phyloP scores from a whole-genome alignment of 2,888 invertebrate genomes.

The Erebia palarica region DNA sequence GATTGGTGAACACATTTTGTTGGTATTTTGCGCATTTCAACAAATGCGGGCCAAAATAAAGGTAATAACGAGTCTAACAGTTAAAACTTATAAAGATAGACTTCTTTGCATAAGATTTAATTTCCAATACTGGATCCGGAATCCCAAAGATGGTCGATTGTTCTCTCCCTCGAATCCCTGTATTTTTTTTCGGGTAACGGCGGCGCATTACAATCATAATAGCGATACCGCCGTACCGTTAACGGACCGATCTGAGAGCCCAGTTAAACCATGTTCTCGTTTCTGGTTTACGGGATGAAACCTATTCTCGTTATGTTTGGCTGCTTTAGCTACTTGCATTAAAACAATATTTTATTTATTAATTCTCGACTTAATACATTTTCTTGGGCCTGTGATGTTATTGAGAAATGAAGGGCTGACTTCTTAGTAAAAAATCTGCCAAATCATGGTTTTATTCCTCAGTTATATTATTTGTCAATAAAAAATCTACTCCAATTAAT shows the following conservation, averaged over 20 bases:
- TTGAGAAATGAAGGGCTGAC: no score
- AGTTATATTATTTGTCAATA: no score
- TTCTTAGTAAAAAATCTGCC: no score
- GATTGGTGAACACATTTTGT: neutral
- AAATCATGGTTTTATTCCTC: no score
- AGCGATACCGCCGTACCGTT: slow-evolving; percentile 77
- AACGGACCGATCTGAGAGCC: slow-evolving; percentile 60
- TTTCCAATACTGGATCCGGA: slow-evolving; percentile 51
- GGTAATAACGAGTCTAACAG: neutral
- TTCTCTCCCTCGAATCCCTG: slow-evolving; percentile 56
- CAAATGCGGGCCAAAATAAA: neutral
- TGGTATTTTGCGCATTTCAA: neutral
- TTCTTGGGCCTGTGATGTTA: no score
- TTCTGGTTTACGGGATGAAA: slow-evolving; percentile 2
- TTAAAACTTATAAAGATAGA: slow-evolving; percentile 30
- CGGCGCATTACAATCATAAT: slow-evolving; percentile 79
- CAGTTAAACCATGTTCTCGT: slow-evolving; percentile 40
- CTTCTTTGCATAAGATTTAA: slow-evolving; percentile 38
- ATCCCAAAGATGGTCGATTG: slow-evolving; percentile 59
- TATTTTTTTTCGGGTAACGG: slow-evolving; percentile 66
- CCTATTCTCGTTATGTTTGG: neutral
- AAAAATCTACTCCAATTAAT: no score
- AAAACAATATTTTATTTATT: neutral
- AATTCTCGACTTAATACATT: neutral
- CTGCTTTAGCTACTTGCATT: neutral